phyloP scores from a whole-genome alignment of 2,888 invertebrate species.

The Pantelozetes paolii region DNA sequence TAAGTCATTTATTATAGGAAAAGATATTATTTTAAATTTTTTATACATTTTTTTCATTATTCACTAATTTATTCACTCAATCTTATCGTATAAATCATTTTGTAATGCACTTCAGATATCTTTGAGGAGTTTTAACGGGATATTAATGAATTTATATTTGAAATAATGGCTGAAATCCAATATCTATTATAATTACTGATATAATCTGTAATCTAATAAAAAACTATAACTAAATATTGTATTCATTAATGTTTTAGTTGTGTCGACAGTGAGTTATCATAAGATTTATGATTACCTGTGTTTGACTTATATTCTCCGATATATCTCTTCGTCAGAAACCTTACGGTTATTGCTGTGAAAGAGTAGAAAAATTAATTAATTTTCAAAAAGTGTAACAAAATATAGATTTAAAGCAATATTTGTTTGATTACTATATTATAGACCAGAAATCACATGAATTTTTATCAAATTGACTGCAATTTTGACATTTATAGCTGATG shows the following conservation, averaged over 20 bases:
- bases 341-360: constrained; percentile 49
- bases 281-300: constrained; percentile 42
- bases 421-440: not conserved
- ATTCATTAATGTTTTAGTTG: not conserved
- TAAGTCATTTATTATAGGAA: too few relatives aligned
- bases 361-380: not conserved
- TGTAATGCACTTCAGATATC: too few relatives aligned
- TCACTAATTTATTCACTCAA: too few relatives aligned
- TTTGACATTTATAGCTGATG: constrained; percentile 8
- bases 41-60: too few relatives aligned
- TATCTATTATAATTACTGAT: constrained; percentile 25
- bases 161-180: not conserved
- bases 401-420: not conserved
- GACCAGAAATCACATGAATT: constrained; percentile 16
- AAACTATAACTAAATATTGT: too few relatives aligned
- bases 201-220: not conserved
- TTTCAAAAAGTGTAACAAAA: not conserved
- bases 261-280: constrained; percentile 9
- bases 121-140: too few relatives aligned
- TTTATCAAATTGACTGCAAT: not conserved
- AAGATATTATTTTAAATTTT: too few relatives aligned
- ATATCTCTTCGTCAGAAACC: constrained; percentile 72
- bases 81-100: too few relatives aligned
- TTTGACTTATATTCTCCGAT: constrained; percentile 72
- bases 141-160: too few relatives aligned